These are phyloP conservation scores for Hirundichthys speculiger DNA, from an alignment of 2,113 vertebrate species.

Conservation along the genomic window DNA sequence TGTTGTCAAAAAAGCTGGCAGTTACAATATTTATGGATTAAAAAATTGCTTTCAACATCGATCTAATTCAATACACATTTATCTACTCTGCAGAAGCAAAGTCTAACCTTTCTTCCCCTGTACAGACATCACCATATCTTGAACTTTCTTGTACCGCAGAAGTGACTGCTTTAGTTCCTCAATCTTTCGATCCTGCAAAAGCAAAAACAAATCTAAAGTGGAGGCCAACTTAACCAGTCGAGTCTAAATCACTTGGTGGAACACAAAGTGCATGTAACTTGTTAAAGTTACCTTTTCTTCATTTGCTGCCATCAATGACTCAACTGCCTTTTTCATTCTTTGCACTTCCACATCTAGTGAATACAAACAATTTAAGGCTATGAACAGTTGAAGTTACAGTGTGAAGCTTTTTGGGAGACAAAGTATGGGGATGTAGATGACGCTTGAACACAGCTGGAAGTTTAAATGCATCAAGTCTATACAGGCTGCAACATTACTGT, in stretches of 20 bases:
- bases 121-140: conserved; percentile 89
- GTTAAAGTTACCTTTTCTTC: conserved; percentile 78
- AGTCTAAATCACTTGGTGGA: neutral
- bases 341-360: conserved; percentile 93
- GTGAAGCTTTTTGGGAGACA: neutral
- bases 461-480: neutral
- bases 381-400: neutral
- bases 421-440: neutral
- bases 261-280: neutral
- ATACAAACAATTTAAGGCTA: conserved; percentile 5
- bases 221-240: neutral
- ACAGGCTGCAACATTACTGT: conserved; percentile 1
- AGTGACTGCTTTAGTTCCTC: conserved; percentile 94
- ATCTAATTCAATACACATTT: no score
- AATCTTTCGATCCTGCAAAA: conserved; percentile 91
- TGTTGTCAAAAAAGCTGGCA: no score
- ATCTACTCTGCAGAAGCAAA: neutral
- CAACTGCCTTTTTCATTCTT: conserved; percentile 95
- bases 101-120: conserved; percentile 90
- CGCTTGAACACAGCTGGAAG: neutral
- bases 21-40: no score
- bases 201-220: neutral
- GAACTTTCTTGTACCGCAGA: conserved; percentile 92
- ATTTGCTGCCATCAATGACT: conserved; percentile 95
- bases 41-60: no score